Conservation (phyloP, 2,797 vertebrate species). For the Tokudaia tokunoshimensis region DNA sequence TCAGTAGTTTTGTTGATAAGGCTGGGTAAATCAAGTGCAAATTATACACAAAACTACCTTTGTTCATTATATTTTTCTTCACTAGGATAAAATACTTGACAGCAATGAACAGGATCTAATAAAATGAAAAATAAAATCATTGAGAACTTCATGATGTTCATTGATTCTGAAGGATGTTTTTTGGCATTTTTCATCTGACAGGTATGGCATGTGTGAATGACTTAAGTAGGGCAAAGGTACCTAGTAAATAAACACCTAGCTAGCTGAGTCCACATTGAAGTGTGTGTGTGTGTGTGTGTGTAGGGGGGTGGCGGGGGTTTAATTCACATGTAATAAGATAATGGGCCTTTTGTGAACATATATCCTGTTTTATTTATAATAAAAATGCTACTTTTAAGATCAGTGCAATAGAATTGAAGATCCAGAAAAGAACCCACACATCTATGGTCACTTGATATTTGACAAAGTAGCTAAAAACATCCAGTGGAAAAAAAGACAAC, state of each 20-base stretch:
- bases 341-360: conserved; percentile 52
- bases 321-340: conserved; percentile 52
- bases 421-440: background rate
- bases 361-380: conserved; percentile 41
- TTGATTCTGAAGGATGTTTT: background rate
- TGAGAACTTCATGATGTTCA: background rate
- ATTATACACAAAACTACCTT: background rate
- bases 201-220: background rate
- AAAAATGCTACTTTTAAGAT: background rate
- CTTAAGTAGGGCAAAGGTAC: background rate
- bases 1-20: background rate
- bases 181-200: background rate
- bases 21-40: background rate
- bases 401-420: conserved; percentile 20
- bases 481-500: no score
- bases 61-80: background rate
- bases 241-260: background rate
- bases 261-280: background rate
- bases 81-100: background rate
- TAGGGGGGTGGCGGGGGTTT: background rate
- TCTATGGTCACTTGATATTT: no score
- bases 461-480: no score
- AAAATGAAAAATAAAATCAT: background rate
- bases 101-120: background rate
- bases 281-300: no score